Base-by-base conservation (phyloP, 2,888 invertebrate genomes). In the Aphrophora alni region DNA sequence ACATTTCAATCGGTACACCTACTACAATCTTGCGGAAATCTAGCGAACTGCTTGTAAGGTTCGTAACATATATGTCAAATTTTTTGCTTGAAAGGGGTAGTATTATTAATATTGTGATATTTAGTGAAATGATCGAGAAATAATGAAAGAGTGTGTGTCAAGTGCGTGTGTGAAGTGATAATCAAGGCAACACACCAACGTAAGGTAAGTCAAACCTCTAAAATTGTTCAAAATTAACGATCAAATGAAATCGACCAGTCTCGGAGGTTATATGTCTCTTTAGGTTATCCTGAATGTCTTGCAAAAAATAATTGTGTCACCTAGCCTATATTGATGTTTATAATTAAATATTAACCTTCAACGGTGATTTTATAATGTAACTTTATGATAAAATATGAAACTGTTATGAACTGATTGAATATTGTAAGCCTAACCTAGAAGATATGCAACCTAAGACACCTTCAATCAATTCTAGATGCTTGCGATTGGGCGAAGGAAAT, bases 391-490 rank as follows among this genome's bases (percentile, higher is more conserved):
- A 5, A 33, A 33, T 8, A 33, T 33, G n/a, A 33, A 33, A 33
- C 33, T 8, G 8, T 8, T 3, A 33, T 8, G 3, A 33, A 33
- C 33, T 33, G 33, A 33, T 33, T 8, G 8, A 33, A 59, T 59
- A n/a, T 59, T 59, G 21, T 21, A 59, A 59, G 59, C 21, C n/a
- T 59, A 59, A 59, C 59, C 59, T 59, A 59, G 59, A 59, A 59
- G n/a, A 59, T 7, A 59, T 59, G 5, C 59, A 59, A 21, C 21
- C 59, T 59, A 59, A 59, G 59, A 59, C 14, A 59, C 59, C 59
- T 59, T 21, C 59, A 59, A 59, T 59, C 59, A 59, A 59, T 59
- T 59, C 59, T 59, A 59, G 59, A 59, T 59, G n/a, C 59, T 59
- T 59, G 59, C 21, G n/a, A 59, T 59, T 59, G 59, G 59, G 44